Base-by-base conservation (phyloP, 2,888 invertebrate genomes). In the Amiota communis region DNA sequence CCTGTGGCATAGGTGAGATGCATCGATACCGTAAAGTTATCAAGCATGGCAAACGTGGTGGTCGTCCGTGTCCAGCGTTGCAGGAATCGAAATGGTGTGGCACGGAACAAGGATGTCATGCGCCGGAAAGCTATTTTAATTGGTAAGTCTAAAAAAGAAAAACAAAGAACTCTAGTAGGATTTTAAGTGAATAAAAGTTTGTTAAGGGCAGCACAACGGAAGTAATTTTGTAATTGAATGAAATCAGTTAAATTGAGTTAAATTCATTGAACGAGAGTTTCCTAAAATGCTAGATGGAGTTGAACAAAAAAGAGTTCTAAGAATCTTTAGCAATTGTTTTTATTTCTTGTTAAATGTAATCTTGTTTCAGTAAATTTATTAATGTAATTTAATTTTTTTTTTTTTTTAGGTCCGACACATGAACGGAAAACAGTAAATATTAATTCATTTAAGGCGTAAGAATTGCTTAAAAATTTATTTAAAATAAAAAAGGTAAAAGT, bases 41-140 rank as follows among this genome's bases (percentile, higher is more conserved):
- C 79, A 93, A 94, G 82, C 94, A 95, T 81, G 93, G 95, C 72
- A 92, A 95, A 75, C 92, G 95, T 13, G 96, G 96, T 13, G 97
- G 97, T 11, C 91, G 93, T 47, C 92, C 94, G 8, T 98, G 98
- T 91, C 96, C 96, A 8, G 94, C 96, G 12, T 92, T 97, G 72
- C 92, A 94, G 78, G 95, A 96, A 87, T 95, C 95, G 17, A 93
- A 95, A 87, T 97, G 97, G 96, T 97, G 97, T 88, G 96, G 96
- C 74, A 94, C 95, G 78, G 93, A 93, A 77, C 91, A 92, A 79
- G 92, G 93, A 75, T 94, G 94, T 88, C 92, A 92, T 86, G 90
- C 91, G 86, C 91, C 88, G 81, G 85, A 87, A 82, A 87, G 90
- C 81, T 93, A 93, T 89, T 93, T 93, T 90, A 92, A 92, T 88